Base-by-base conservation (phyloP, 1,140 invertebrate genomes). In the Zeugodacus cucurbitae region DNA sequence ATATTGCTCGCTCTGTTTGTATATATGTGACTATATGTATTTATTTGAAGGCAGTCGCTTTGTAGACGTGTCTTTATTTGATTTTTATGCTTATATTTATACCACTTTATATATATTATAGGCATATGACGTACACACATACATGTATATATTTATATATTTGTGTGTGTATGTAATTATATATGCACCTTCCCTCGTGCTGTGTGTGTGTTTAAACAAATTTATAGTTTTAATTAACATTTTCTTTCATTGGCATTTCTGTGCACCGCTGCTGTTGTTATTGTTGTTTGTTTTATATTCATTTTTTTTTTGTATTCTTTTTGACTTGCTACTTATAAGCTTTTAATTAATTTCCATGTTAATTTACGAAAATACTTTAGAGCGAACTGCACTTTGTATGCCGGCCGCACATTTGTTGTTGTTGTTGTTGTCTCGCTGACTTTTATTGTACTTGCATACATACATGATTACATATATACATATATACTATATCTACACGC, bases 301-400 rank as follows among this genome's bases (percentile, higher is more conserved):
- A 57, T 57, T 62, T 62, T 62, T 7, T 62, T 62, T 62, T 54
- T 54, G 48, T 34, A 67, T 67, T 74, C 34, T 22, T 41, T 32
- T 74, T 74, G 41, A 6, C 32, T 74, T 41, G 67, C 6, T 62
- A 26, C 58, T 74, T 74, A 32, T 74, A 37, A 74, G 67, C 67
- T 74, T 74, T 74, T 74, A 74, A 74, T 74, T 74, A 37, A 74
- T 74, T 37, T 74, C 34, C 67, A 74, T 74, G 67, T 74, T 74
- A 37, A 74, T 74, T 74, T 74, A 74, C 67, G 34, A 74, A 74
- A 74, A 67, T 32, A 67, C 64, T 34, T 67, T 67, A 62, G 22
- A 62, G 58, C 59, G 22, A 62, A 62, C n/a, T 54, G 58, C 58
- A n/a, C 22, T 26, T 62, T 62, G 58, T 26, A 62, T 67, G 64